phyloP scores from a whole-genome alignment of 2,113 vertebrate species.

The Apteryx mantelli region DNA sequence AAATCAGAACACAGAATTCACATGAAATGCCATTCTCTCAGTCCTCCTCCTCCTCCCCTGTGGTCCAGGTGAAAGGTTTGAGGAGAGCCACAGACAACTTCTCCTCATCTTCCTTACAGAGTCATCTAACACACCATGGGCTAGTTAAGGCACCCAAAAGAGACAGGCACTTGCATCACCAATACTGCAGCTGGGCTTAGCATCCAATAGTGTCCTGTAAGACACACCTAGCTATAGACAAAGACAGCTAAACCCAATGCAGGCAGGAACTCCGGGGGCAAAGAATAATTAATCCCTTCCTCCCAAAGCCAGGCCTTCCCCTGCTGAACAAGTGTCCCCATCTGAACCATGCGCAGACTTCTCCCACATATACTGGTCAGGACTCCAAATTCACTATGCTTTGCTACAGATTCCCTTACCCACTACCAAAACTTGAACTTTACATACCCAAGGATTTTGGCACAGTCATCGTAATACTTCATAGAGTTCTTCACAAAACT shows the following conservation, averaged over 20 bases:
- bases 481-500: constrained; percentile 99
- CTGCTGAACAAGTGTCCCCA: neutral
- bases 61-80: neutral
- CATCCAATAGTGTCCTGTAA: neutral
- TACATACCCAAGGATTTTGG: constrained; percentile 95
- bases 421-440: neutral
- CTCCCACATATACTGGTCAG: neutral
- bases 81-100: neutral
- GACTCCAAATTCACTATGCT: neutral
- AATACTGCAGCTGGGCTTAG: neutral
- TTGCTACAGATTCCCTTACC: neutral
- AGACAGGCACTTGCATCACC: neutral
- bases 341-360: neutral
- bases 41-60: neutral
- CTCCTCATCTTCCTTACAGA: neutral
- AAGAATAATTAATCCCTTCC: neutral
- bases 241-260: neutral
- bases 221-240: neutral
- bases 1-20: neutral
- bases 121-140: neutral
- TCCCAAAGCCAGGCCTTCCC: neutral
- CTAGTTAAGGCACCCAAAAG: neutral
- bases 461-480: constrained; percentile 99
- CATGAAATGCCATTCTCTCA: neutral
- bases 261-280: neutral